A percentile compares a stretch with the other conserved stretches of the same genome.
Evolutionary conservation across 2,797 vertebrate genomes (phyloP).

Genomic region (Chrysocyon brachyurus): DNA sequence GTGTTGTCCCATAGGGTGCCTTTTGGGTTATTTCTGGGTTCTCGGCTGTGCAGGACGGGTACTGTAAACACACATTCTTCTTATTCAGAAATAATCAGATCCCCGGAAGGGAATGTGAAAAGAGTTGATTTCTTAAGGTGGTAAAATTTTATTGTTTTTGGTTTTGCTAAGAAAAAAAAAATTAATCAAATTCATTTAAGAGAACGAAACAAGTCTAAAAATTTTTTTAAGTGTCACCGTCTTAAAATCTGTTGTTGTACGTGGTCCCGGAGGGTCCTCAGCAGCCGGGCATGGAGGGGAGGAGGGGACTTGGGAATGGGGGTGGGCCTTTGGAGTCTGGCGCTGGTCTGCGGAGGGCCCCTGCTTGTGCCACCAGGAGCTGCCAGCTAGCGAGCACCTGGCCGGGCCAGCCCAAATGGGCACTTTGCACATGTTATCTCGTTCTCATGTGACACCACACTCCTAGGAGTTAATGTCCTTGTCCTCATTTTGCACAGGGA

Average conservation of each 20-base stretch:
- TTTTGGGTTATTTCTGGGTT: conserved; percentile 45
- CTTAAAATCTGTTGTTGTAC: not conserved
- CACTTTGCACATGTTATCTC: not conserved
- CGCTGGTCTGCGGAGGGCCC: not conserved
- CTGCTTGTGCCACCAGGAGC: not conserved
- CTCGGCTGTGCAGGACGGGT: not conserved
- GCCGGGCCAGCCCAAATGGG: accelerated
- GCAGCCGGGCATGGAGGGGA: not conserved
- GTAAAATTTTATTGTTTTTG: conserved; percentile 35
- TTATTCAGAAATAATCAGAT: conserved; percentile 22
- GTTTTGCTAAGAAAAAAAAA: not conserved
- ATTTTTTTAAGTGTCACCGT: not conserved
- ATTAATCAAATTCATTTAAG: conserved; percentile 15
- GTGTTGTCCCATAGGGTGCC: not conserved
- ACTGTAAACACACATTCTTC: not conserved
- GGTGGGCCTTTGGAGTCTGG: not conserved
- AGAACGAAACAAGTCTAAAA: conserved; percentile 24
- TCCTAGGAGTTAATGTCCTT: not conserved
- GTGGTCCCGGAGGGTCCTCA: not conserved
- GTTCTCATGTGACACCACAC: not conserved
- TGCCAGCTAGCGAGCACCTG: not conserved
- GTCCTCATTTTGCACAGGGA: not conserved
- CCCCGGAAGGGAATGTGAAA: not conserved
- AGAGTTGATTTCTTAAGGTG: not conserved
- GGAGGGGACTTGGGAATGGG: not conserved